Conservation (phyloP, 2,113 vertebrate species). For the Plectropomus leopardus region DNA sequence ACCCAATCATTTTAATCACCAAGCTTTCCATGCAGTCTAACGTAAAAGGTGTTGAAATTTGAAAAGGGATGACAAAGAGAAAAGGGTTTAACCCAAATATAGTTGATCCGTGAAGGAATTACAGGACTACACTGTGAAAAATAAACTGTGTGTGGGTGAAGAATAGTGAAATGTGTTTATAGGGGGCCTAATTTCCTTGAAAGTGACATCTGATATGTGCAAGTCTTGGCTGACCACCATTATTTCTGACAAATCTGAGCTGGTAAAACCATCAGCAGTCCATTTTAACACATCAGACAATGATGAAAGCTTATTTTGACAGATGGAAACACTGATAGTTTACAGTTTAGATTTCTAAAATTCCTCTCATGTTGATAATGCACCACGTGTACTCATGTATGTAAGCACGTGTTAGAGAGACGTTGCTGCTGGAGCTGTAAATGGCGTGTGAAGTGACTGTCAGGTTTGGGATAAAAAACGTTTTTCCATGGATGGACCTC, state of each 20-base stretch:
- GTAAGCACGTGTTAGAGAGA: conserved; percentile 28
- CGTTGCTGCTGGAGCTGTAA: conserved; percentile 23
- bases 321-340: conserved; percentile 31
- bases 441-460: conserved; percentile 24
- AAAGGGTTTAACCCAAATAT: conserved; percentile 48
- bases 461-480: conserved; percentile 35
- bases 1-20: conserved; percentile 51
- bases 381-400: conserved; percentile 3
- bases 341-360: conserved; percentile 40
- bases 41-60: conserved; percentile 52
- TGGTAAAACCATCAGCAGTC: not conserved
- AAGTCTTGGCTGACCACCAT: conserved; percentile 14
- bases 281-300: conserved; percentile 10
- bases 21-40: conserved; percentile 25
- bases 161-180: conserved; percentile 27
- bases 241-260: conserved; percentile 22
- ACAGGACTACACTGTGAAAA: conserved; percentile 24
- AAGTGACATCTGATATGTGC: conserved; percentile 10
- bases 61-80: conserved; percentile 48
- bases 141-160: conserved; percentile 1
- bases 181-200: conserved; percentile 4
- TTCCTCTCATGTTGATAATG: conserved; percentile 47
- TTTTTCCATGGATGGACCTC: conserved; percentile 63
- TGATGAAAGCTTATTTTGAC: conserved; percentile 27
- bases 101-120: conserved; percentile 48